Percentiles rank a stretch among this genome's conserved stretches.
Conservation (phyloP, 2,888 invertebrate species). For the Nemoura dubitans region DNA sequence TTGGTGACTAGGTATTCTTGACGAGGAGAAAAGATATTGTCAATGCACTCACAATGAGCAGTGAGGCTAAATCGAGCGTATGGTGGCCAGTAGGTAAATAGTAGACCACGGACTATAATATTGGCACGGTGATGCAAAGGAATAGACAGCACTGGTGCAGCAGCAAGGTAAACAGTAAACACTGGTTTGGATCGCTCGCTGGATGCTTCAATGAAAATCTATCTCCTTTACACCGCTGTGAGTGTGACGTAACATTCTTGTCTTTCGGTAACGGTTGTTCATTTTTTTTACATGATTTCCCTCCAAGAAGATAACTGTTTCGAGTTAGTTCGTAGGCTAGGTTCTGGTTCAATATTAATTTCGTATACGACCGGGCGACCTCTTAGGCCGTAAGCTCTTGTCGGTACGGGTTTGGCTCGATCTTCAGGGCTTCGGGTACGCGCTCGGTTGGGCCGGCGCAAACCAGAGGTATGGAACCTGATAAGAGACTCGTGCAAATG, state of each 20-base stretch:
- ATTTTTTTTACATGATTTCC: not conserved
- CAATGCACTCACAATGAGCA: too few relatives aligned
- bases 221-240: not conserved
- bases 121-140: not conserved
- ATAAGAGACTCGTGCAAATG: not conserved
- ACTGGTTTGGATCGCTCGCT: not conserved
- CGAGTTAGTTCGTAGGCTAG: not conserved
- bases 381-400: not conserved
- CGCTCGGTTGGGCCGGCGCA: too few relatives aligned
- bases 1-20: too few relatives aligned
- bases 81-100: not conserved
- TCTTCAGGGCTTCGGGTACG: too few relatives aligned
- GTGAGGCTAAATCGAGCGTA: too few relatives aligned
- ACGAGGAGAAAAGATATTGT: too few relatives aligned
- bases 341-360: constrained; percentile 2
- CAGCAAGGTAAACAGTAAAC: not conserved
- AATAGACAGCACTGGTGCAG: not conserved
- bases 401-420: too few relatives aligned
- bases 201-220: not conserved
- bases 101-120: not conserved
- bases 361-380: not conserved
- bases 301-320: not conserved
- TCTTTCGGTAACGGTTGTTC: constrained; percentile 1
- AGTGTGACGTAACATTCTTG: not conserved
- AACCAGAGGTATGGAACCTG: not conserved